Percentiles rank a stretch among this genome's conserved stretches.
Conservation (phyloP, 2,113 vertebrate species). For the Hemiscyllium ocellatum region DNA sequence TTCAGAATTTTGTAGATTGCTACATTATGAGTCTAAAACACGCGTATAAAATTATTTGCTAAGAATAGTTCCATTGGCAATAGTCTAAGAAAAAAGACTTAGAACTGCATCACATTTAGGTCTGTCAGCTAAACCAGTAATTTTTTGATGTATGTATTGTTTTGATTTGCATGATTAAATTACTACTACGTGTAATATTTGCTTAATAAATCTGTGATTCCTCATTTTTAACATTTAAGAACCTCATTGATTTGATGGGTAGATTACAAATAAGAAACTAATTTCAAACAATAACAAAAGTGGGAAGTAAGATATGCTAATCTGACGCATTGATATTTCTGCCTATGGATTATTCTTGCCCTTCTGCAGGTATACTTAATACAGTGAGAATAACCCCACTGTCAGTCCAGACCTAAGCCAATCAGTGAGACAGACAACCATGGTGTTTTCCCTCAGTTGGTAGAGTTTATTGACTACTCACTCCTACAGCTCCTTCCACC, state of each 20-base stretch:
- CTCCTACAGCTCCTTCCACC: too few species aligned
- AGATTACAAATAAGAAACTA: neutral
- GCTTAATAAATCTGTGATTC: neutral
- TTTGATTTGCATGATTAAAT: neutral
- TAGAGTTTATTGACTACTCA: too few species aligned
- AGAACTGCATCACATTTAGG: too few species aligned
- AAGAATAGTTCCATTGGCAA: neutral
- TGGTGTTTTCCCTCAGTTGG: too few species aligned
- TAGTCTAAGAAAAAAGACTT: neutral
- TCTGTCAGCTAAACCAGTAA: neutral
- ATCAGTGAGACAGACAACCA: too few species aligned
- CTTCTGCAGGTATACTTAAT: neutral
- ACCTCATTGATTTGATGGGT: neutral
- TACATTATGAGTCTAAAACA: neutral
- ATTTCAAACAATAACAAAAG: neutral
- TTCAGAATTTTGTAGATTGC: neutral
- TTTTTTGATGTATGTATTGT: neutral
- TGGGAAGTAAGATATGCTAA: neutral
- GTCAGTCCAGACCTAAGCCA: too few species aligned
- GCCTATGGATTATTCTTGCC: neutral
- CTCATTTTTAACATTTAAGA: neutral
- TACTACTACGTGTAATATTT: neutral
- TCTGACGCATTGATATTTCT: neutral
- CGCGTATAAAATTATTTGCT: neutral
- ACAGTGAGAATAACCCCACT: neutral